Conservation (phyloP, 2,888 invertebrate species). For the Morinoia aosen region DNA sequence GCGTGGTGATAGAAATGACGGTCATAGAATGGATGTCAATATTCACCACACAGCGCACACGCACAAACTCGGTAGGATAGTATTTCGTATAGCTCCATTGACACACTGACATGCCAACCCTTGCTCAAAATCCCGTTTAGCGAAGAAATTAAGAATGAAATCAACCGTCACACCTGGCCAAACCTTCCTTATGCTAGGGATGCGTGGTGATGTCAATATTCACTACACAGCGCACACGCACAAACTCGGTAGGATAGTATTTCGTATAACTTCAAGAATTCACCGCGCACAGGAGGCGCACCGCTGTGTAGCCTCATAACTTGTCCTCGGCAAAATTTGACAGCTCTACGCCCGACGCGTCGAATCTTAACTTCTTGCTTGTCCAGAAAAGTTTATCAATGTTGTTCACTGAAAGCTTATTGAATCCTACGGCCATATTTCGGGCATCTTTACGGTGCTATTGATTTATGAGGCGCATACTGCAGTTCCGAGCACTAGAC, state of each 20-base stretch:
- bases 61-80: background rate
- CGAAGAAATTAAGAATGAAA: too few relatives aligned
- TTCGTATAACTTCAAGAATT: background rate
- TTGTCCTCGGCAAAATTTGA: background rate
- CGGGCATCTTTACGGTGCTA: constrained; percentile 1
- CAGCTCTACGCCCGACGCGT: background rate
- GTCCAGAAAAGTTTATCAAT: constrained; percentile 46
- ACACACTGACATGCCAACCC: too few relatives aligned
- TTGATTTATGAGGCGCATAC: constrained; percentile 2
- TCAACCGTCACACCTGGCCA: too few relatives aligned
- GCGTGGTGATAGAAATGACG: too few relatives aligned
- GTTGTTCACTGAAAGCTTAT: constrained; percentile 42
- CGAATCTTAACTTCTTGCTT: constrained; percentile 24
- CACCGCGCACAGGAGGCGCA: background rate
- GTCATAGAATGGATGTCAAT: too few relatives aligned
- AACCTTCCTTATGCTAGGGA: too few relatives aligned
- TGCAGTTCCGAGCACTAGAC: background rate
- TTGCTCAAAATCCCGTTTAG: too few relatives aligned
- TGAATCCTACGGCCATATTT: constrained; percentile 34
- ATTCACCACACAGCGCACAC: background rate
- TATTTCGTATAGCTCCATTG: background rate
- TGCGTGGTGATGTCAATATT: too few relatives aligned
- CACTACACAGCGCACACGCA: background rate
- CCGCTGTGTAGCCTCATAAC: background rate
- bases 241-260: background rate